Evolutionary conservation across 2,888 invertebrate genomes (phyloP), one percentile per base, ranked within the genome.

Genomic region (Diloba caeruleocephala): DNA sequence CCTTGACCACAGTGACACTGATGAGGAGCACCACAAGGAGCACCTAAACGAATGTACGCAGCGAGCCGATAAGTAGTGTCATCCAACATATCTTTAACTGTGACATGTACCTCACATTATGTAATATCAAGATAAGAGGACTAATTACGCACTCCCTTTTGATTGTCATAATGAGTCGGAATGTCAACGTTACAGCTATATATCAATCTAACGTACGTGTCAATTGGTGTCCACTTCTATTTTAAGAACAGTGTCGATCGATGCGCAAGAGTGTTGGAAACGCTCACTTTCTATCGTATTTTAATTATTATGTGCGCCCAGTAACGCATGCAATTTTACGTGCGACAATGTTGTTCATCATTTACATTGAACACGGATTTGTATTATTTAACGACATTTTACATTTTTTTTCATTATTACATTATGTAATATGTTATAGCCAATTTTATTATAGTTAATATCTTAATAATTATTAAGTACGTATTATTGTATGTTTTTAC

Each of bases 301-400:
- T 92, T 92, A 91, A 92, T 92, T 92, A 89, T 91, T 90, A 92
- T 91, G 92, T 89, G 85, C 85, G 85, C 71, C 70, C 69, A 68
- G 68, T 70, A 57, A 73, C 85, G 75, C 93, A 92, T 92, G 93
- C 93, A 93, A 93, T 90, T 92, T 90, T 92, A 93, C 93, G 93
- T 93, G 93, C 85, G 79, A 76, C 80, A 76, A 87, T 90, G 90
- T 82, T 82, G 79, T 85, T 76, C 82, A 80, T 85, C 82, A 87
- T 86, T 87, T 80, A 81, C 83, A 82, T 84, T 74, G 80, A 78
- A 81, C 75, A 76, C 82, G 79, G 76, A 81, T 84, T 82, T 67
- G 71, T 54, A n/a, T n/a, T n/a, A n/a, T n/a, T n/a, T n/a, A n/a
- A n/a, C n/a, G n/a, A n/a, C n/a, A n/a, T n/a, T n/a, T n/a, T n/a